Evolutionary conservation across 1,140 invertebrate species (phyloP).

Genomic region (Tyrophagus putrescentiae): DNA sequence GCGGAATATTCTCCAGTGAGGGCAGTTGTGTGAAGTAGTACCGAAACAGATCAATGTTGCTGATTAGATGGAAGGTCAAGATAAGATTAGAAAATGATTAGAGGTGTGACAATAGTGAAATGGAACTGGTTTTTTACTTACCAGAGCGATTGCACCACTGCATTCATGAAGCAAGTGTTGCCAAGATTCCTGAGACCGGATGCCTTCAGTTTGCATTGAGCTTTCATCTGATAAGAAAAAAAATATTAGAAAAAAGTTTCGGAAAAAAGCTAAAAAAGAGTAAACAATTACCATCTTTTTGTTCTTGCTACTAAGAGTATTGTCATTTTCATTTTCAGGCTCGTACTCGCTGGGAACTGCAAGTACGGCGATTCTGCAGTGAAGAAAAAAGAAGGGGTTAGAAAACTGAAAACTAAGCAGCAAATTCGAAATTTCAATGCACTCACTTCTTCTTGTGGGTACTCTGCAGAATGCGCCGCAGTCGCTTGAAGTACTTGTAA

Average conservation of each 20-base stretch:
- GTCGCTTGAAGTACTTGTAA: constrained; percentile 44
- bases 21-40: constrained; percentile 63
- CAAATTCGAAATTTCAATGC: not conserved
- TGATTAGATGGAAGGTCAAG: constrained; percentile 35
- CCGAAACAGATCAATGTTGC: constrained; percentile 69
- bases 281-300: not conserved
- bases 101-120: too few species aligned
- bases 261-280: not conserved
- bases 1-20: constrained; percentile 42
- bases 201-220: constrained; percentile 35
- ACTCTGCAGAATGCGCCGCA: constrained; percentile 33
- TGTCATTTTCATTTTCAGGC: not conserved
- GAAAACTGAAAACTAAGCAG: not conserved
- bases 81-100: constrained; percentile 9
- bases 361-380: too few species aligned
- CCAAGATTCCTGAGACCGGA: constrained; percentile 66
- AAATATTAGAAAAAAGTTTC: not conserved
- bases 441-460: constrained; percentile 29
- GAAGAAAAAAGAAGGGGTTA: not conserved
- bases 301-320: not conserved
- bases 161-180: constrained; percentile 80
- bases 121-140: constrained; percentile 29
- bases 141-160: constrained; percentile 64
- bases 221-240: not conserved
- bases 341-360: too few species aligned